Percentiles rank a stretch among this genome's conserved stretches.
These are phyloP conservation scores for Ditylenchus dipsaci DNA, from an alignment of 1,140 invertebrate genomes.

Conservation along the genomic window DNA sequence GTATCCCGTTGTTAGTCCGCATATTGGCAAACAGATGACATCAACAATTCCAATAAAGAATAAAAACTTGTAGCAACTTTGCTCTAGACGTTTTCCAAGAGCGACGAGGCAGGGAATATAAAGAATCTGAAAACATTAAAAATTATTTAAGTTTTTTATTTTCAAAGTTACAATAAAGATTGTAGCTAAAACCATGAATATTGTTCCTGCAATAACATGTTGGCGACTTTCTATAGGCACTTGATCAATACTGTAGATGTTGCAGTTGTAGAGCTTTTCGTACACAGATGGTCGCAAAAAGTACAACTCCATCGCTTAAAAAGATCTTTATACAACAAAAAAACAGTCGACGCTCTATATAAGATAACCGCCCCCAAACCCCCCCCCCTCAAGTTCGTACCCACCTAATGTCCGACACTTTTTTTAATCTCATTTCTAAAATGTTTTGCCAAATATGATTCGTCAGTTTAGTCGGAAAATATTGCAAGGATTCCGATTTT, in stretches of 20 bases:
- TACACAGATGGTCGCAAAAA: slow-evolving; percentile 16
- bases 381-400: no score
- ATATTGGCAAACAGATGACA: slow-evolving; percentile 20
- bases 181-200: neutral
- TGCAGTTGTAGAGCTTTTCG: slow-evolving; percentile 19
- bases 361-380: no score
- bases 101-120: slow-evolving; percentile 26
- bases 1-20: slow-evolving; percentile 21
- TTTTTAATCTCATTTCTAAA: no score
- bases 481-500: no score
- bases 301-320: neutral
- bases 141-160: neutral
- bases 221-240: slow-evolving; percentile 2
- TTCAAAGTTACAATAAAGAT: neutral
- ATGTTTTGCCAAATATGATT: no score
- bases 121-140: slow-evolving; percentile 22
- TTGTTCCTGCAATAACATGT: neutral
- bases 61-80: slow-evolving; percentile 26
- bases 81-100: slow-evolving; percentile 27
- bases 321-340: no score
- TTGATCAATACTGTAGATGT: slow-evolving; percentile 16
- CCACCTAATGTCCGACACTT: no score
- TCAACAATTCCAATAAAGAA: slow-evolving; percentile 32
- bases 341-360: no score
- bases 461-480: no score